Base-by-base conservation (phyloP, 1,140 invertebrate genomes). In the Plodia interpunctella region DNA sequence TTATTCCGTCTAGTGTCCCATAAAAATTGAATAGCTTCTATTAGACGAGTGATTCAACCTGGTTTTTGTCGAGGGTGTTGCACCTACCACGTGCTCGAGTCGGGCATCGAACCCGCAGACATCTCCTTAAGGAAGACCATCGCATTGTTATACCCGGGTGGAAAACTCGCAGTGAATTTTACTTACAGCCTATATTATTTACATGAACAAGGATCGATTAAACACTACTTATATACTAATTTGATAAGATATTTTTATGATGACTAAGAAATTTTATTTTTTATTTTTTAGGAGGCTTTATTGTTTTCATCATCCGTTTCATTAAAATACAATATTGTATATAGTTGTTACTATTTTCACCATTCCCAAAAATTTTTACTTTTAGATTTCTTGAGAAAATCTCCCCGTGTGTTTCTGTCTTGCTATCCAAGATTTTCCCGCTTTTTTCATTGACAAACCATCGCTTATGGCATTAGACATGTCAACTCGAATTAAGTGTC, bases 401-500 rank as follows among this genome's bases (percentile, higher is more conserved):
- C 13, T n/a, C 58, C 18, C 55, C 38, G 32, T 44, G 38, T 21
- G 35, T 57, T n/a, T 8, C 13, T 18, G 1, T 9, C 38, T n/a
- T 3, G 6, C 15, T 2, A n/a, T 54, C 25, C 20, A 17, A 11
- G 52, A 35, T 21, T 55, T 35, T 52, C 50, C 50, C 54, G 38
- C 49, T 60, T 59, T 65, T 65, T 65, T 17, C 38, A 44, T 44
- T 44, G 0, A 44, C 38, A 15, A 13, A 44, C 38, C 15, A 15
- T 15, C 38, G 38, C 38, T 44, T 44, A 44, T 15, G 38, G 38
- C 38, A 44, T 44, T 44, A 44, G 38, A 44, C 38, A 15, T 44
- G 38, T 44, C 38, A 44, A 44, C 38, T 44, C 38, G 38, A 44
- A 44, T 44, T 44, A 44, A 44, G 38, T 44, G 38, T 44, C 38